A percentile compares a stretch with the other conserved stretches of the same genome.
phyloP scores from a whole-genome alignment of 64 coral and sea anemone genomes.

The Cladopsammia gracilis region DNA sequence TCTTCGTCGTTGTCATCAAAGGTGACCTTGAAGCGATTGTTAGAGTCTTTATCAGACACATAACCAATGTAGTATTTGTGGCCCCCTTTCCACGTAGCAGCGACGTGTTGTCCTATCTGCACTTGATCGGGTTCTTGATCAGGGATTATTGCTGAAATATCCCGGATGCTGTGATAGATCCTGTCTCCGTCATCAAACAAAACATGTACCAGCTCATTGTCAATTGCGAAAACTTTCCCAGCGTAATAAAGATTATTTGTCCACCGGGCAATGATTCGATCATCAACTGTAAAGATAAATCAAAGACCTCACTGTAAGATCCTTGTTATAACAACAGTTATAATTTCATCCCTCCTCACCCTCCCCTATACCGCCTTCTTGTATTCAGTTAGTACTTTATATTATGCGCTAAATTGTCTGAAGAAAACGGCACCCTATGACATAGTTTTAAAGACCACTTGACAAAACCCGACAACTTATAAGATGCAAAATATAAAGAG shows the following conservation, averaged over 20 bases:
- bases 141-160: neutral
- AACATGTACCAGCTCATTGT: conserved; percentile 19
- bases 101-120: conserved; percentile 51
- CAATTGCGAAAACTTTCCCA: neutral
- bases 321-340: no score
- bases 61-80: conserved; percentile 63
- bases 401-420: no score
- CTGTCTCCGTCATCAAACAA: conserved; percentile 50
- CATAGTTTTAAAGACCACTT: no score
- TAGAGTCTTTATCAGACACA: conserved; percentile 55
- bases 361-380: no score
- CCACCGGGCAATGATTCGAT: conserved; percentile 11
- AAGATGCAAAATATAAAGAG: no score
- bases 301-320: no score
- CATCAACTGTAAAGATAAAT: neutral
- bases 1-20: conserved; percentile 83
- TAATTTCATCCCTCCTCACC: no score
- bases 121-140: neutral
- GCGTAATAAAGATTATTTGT: conserved; percentile 49
- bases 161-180: conserved; percentile 17
- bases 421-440: no score
- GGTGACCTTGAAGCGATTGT: conserved; percentile 41
- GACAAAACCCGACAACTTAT: no score
- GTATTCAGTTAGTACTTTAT: no score
- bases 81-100: conserved; percentile 41